Percentiles rank a stretch among this genome's conserved stretches.
Conservation (phyloP, 2,888 invertebrate species). For the Sinohyriopsis cumingii region DNA sequence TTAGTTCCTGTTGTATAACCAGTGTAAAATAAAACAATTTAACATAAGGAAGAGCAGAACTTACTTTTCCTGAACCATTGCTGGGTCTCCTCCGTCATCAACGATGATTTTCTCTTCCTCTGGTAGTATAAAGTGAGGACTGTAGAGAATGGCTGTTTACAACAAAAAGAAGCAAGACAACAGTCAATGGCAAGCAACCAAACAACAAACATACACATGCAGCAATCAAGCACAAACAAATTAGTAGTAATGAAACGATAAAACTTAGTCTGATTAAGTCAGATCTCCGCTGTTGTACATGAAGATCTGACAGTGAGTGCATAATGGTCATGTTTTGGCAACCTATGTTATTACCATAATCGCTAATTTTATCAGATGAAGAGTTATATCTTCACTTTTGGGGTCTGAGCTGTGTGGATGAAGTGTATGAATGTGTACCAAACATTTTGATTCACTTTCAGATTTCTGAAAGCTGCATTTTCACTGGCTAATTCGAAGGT, state of each 20-base stretch:
- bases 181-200: constrained; percentile 1
- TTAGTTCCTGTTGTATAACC: background rate
- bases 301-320: no score
- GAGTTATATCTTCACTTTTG: no score
- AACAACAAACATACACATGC: background rate
- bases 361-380: no score
- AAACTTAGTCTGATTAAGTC: no score
- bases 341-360: no score
- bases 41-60: constrained; percentile 18
- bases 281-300: no score
- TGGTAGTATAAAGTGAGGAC: constrained; percentile 74
- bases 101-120: constrained; percentile 76
- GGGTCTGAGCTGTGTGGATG: no score
- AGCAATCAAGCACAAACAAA: constrained; percentile 7
- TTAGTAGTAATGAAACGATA: background rate
- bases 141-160: constrained; percentile 50
- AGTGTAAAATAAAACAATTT: background rate
- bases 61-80: constrained; percentile 75
- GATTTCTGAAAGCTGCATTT: no score
- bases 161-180: constrained; percentile 8
- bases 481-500: no score
- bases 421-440: no score
- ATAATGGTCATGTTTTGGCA: no score
- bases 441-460: no score
- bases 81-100: constrained; percentile 73